A percentile compares a stretch with the other conserved stretches of the same genome.
Conservation (phyloP, 2,888 invertebrate species). For the Bibio marci region DNA sequence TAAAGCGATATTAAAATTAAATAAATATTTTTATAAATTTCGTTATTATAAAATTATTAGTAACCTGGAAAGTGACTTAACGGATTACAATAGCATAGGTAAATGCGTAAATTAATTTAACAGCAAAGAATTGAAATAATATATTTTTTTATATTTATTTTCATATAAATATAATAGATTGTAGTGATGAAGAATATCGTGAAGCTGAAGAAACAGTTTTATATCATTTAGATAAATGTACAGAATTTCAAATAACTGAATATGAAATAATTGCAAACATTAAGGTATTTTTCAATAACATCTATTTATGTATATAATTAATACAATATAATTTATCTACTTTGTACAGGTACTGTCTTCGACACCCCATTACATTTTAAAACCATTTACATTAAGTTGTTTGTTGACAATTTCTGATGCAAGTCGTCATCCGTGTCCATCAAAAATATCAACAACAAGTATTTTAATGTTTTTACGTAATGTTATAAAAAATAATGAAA, state of each 20-base stretch:
- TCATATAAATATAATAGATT: too few relatives aligned
- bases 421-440: slow-evolving; percentile 24
- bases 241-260: slow-evolving; percentile 24
- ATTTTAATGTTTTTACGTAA: slow-evolving; percentile 22
- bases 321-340: background rate
- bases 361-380: slow-evolving; percentile 39
- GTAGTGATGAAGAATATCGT: slow-evolving; percentile 32
- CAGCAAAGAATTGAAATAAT: too few relatives aligned
- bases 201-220: slow-evolving; percentile 43
- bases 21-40: slow-evolving; percentile 32
- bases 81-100: slow-evolving; percentile 28
- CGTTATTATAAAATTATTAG: slow-evolving; percentile 27
- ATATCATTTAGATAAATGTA: slow-evolving; percentile 34
- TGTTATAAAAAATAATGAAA: slow-evolving; percentile 26
- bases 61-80: slow-evolving; percentile 24
- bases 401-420: slow-evolving; percentile 30
- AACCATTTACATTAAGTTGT: slow-evolving; percentile 44
- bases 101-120: background rate
- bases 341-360: slow-evolving; percentile 32
- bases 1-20: slow-evolving; percentile 31
- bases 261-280: slow-evolving; percentile 2
- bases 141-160: too few relatives aligned
- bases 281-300: background rate
- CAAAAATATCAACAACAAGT: slow-evolving; percentile 17
- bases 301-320: background rate